Evolutionary conservation across 2,888 invertebrate genomes (phyloP), one percentile per base, ranked within the genome.

Genomic region (Mythimna impura): DNA sequence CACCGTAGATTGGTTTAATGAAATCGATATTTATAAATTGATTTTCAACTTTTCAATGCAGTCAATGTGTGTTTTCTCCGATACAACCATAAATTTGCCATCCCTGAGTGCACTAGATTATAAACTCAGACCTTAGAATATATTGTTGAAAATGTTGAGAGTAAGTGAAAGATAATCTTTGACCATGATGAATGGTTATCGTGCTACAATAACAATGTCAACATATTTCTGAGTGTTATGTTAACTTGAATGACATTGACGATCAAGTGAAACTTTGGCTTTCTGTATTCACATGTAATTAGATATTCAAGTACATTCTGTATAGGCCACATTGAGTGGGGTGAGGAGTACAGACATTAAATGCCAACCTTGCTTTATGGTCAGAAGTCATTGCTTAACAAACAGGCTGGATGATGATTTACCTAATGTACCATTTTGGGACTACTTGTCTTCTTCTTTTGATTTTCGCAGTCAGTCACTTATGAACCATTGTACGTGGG

Each of bases 101-200:
- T 7, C 30, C 57, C 30, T 50, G n/a, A n/a, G 7, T 12, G 4
- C 0, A 1, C 20, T 40, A 17, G 30, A 50, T 20, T 0, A 50
- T 10, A 66, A 12, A 22, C 0, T 43, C 9, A 69, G 12, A 22
- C 58, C 61, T 66, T 66, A 50, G 55, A 71, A 54, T 67, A 52
- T 40, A 66, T 61, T 55, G 60, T 66, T 69, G 73, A 76, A 72
- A 69, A 25, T 60, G 25, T 58, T 76, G 8, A 50, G 43, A 73
- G 43, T 57, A 65, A 75, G 22, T 71, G 52, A 54, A 30, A 71
- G 52, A 72, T 79, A 70, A 73, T 71, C 62, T 71, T 50, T 60
- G 71, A 66, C 25, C 36, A 69, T 71, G 76, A 80, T 68, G 40
- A 83, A 80, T 75, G 47, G 65, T 40, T 47, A 22, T 65, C 70